A percentile compares a stretch with the other conserved stretches of the same genome.
Evolutionary conservation across 2,113 vertebrate species (phyloP).

Genomic region (Tympanuchus pallidicinctus): DNA sequence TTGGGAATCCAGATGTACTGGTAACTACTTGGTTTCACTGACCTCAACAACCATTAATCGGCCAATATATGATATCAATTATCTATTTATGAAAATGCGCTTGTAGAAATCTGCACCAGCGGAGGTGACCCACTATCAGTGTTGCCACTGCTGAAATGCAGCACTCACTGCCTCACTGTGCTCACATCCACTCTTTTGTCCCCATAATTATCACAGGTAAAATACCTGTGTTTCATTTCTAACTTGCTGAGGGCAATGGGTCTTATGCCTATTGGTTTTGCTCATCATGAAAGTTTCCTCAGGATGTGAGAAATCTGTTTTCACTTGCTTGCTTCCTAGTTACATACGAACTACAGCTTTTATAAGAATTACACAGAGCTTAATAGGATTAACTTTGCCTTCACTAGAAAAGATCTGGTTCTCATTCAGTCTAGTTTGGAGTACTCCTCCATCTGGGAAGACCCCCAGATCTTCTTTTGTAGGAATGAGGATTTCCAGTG

Average conservation of each 20-base stretch:
- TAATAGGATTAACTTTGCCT: background rate
- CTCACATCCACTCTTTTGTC: too few relatives aligned
- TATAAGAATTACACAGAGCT: background rate
- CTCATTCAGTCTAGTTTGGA: background rate
- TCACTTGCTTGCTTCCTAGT: background rate
- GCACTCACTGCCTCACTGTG: too few relatives aligned
- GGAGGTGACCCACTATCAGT: too few relatives aligned
- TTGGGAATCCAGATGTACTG: background rate
- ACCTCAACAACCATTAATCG: background rate
- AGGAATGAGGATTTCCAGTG: background rate
- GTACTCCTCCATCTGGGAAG: background rate
- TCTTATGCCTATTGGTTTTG: background rate
- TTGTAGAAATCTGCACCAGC: too few relatives aligned
- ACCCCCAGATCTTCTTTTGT: background rate
- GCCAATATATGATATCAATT: background rate
- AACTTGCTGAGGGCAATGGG: background rate
- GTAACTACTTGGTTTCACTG: background rate
- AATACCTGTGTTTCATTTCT: background rate
- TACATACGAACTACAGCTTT: background rate
- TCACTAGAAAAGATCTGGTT: background rate
- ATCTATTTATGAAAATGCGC: background rate
- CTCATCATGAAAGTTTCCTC: background rate
- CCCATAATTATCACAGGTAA: background rate
- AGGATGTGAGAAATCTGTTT: background rate
- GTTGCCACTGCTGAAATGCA: too few relatives aligned